Evolutionary conservation across 2,797 vertebrate genomes (phyloP), one percentile per base, ranked within the genome.

Genomic region (Cottoperca gobio): DNA sequence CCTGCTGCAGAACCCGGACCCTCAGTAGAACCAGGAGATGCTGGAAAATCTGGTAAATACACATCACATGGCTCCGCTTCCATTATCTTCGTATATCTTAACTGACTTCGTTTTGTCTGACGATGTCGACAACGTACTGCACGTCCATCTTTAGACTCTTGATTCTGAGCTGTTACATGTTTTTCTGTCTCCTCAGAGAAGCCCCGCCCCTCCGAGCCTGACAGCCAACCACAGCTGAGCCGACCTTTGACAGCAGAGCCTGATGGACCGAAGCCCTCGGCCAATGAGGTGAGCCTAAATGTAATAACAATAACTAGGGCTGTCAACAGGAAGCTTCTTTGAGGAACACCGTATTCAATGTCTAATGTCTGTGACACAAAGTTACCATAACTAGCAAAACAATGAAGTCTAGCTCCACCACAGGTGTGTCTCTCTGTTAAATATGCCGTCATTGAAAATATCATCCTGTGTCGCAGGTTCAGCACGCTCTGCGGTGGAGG

Each of bases 211-310:
- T 42, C 67, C 1, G 76, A 63, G 9, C 26, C 48, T 13, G 49
- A 73, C 65, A 64, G 52, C 81, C 86, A 86, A 67, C 21, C 78
- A 59, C 80, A 71, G 73, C 58, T 26, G 10, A 42, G 69, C 53
- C 65, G 9, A 9, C 61, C 74, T 16, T 5, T 21, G 33, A 74
- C 72, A 14, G 24, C 59, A 19, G 78, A 39, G 16, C 24, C 64
- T 33, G 31, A 73, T 0, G 50, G 64, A 37, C 82, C 37, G 71
- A 73, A 40, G 31, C 53, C 23, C 0, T 46, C 72, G 0, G 33
- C 62, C 24, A 60, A 39, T 63, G 59, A 83, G 79, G 91, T 92
- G 63, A 88, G 79, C 24, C 1, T 0, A 57, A 50, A 31, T 13
- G 3, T 6, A 33, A 7, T 33, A 33, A 33, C 6, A 33, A 8